Evolutionary conservation across 92 coral and sea anemone species (phyloP), one percentile per base, ranked within the genome.

Genomic region (Palythoa grandiflora): DNA sequence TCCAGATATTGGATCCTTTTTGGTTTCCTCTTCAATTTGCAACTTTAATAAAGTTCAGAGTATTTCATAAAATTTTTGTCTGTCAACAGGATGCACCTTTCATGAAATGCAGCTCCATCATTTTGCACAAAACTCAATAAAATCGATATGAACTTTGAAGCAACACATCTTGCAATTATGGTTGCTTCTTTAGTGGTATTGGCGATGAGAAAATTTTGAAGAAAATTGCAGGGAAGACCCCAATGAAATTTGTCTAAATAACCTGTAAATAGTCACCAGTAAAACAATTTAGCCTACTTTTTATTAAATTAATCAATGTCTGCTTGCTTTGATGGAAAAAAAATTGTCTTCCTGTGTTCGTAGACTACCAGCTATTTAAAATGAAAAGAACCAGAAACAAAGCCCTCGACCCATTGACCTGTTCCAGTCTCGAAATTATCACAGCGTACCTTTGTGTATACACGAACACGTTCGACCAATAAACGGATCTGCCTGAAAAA

Each of bases 401-500:
- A 44, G 38, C 57, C 40, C 73, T 81, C 86, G 86, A 81, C 86
- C 86, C 66, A 16, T 81, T 81, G 86, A 59, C 66, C 86, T 81
- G 6, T 12, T 13, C 53, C 75, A 81, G 60, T 81, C 75, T 47
- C 72, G 71, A 68, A 39, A 1, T 51, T n/a, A 81, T 12, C 54
- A 17, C 21, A 65, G 73, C 71, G 73, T 38, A 38, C 1, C 57
- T 9, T 1, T 14, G 37, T 79, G 70, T 17, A 17, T n/a, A 20
- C 20, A 63, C 17, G 9, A 63, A 63, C 36, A 63, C 70, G 70
- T n/a, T 63, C 21, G 50, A 44, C 7, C 28, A 8, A 8, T 44
- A 44, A 2, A 44, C 50, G 50, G 7, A 44, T 44, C 7, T 44
- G 50, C 6, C 50, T 44, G 50, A 1, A 44, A 44, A 44, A 44